phyloP scores from a whole-genome alignment of 1,140 invertebrate species.

The Paracyclopina nana region DNA sequence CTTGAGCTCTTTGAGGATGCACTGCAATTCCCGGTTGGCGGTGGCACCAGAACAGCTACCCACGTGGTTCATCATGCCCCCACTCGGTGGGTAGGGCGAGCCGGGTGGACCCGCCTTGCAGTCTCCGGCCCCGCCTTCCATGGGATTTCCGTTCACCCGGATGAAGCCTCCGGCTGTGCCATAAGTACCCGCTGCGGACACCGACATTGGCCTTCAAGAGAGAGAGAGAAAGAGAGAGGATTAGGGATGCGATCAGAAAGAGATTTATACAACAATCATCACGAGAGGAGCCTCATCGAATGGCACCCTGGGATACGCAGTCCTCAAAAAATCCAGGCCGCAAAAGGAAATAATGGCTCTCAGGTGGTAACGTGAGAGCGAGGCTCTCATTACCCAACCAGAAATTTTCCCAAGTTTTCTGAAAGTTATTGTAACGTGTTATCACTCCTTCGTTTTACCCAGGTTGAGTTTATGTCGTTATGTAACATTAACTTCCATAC shows the following conservation, averaged over 20 bases:
- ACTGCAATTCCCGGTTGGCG: conserved; percentile 21
- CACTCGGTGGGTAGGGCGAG: conserved; percentile 19
- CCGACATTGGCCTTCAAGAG: conserved; percentile 12
- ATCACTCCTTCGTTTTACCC: too few relatives aligned
- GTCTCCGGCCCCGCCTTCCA: conserved; percentile 16
- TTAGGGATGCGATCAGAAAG: too few relatives aligned
- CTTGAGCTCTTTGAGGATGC: conserved; percentile 36
- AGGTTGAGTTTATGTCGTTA: too few relatives aligned
- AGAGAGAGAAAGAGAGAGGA: neutral
- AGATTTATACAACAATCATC: too few relatives aligned
- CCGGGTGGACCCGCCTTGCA: conserved; percentile 16
- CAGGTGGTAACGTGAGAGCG: too few relatives aligned
- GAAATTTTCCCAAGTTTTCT: too few relatives aligned
- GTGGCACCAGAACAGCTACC: conserved; percentile 17
- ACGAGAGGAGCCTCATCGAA: neutral
- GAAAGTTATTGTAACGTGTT: too few relatives aligned
- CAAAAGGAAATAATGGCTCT: too few relatives aligned
- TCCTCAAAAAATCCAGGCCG: too few relatives aligned
- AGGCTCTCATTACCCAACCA: too few relatives aligned
- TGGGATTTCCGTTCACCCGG: conserved; percentile 14
- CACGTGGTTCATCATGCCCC: conserved; percentile 18
- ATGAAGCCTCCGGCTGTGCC: conserved; percentile 4
- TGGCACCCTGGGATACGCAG: too few relatives aligned
- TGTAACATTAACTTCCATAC: too few relatives aligned
- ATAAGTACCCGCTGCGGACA: conserved; percentile 5